Conservation (phyloP, 2,888 invertebrate genomes). For the Cryptosula pallasiana region DNA sequence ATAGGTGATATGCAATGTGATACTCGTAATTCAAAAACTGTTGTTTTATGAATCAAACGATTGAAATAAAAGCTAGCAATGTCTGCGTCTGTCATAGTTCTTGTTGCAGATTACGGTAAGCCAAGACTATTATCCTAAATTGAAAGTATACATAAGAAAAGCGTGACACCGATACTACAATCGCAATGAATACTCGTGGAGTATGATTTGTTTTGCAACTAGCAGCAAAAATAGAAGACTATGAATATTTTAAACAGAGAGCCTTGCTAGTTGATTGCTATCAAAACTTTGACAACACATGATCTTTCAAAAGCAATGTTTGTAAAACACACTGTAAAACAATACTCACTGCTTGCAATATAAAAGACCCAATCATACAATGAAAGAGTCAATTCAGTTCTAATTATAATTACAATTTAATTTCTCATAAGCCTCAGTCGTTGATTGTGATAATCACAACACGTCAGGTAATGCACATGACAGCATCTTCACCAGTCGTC, state of each 20-base stretch:
- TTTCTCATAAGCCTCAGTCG: not conserved
- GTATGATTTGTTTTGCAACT: conserved; percentile 1
- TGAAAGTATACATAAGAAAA: too few species aligned
- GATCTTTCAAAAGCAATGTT: conserved; percentile 3
- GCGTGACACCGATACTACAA: too few species aligned
- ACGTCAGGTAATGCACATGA: too few species aligned
- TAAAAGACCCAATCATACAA: conserved; percentile 17
- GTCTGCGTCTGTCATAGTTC: too few species aligned
- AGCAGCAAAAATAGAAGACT: not conserved
- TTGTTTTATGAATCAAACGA: too few species aligned
- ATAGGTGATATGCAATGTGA: too few species aligned
- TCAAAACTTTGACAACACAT: conserved; percentile 12
- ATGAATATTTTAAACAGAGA: not conserved
- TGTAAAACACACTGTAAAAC: conserved; percentile 18
- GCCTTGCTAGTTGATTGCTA: conserved; percentile 3
- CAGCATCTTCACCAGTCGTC: too few species aligned
- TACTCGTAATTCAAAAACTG: too few species aligned
- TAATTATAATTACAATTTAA: not conserved
- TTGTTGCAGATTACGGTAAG: too few species aligned
- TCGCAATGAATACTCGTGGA: not conserved
- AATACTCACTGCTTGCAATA: not conserved
- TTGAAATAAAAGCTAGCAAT: too few species aligned
- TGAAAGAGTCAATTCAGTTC: not conserved
- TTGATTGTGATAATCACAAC: not conserved
- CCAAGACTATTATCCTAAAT: too few species aligned